Conservation (phyloP, 2,113 vertebrate genomes). For the Anoura caudifer region DNA sequence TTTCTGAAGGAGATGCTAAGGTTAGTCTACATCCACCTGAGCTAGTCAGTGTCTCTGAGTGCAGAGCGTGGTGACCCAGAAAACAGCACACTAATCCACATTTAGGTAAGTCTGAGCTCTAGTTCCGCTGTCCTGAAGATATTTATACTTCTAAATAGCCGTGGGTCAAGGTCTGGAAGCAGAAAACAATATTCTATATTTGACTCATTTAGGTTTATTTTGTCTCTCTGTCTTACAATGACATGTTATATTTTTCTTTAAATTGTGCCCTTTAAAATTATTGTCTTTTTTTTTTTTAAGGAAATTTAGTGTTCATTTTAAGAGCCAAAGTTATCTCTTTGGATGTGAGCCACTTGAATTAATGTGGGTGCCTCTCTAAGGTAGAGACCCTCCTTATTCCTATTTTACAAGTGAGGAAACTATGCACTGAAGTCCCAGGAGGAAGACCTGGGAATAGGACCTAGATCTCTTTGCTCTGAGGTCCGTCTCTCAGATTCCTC, state of each 20-base stretch:
- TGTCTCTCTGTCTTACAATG: neutral
- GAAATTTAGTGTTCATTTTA: neutral
- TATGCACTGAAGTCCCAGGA: neutral
- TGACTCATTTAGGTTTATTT: conserved; percentile 8
- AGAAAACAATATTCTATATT: neutral
- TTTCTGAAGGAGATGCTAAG: neutral
- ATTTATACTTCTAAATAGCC: conserved; percentile 18
- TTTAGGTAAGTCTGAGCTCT: conserved; percentile 19
- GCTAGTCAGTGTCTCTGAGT: conserved; percentile 13
- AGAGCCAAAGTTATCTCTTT: neutral
- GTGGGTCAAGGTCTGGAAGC: neutral
- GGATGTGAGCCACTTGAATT: neutral
- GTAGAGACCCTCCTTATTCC: neutral
- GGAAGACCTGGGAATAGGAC: neutral
- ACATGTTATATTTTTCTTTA: neutral
- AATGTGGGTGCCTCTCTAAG: neutral
- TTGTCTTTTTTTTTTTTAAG: neutral
- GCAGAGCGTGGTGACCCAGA: neutral
- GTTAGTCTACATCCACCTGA: neutral
- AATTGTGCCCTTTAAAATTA: neutral
- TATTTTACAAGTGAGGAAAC: neutral
- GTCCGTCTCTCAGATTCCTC: neutral
- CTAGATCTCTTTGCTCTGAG: neutral
- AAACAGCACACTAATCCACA: neutral
- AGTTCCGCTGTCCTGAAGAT: neutral